Evolutionary conservation across 2,113 vertebrate genomes (phyloP).

Genomic region (human): DNA sequence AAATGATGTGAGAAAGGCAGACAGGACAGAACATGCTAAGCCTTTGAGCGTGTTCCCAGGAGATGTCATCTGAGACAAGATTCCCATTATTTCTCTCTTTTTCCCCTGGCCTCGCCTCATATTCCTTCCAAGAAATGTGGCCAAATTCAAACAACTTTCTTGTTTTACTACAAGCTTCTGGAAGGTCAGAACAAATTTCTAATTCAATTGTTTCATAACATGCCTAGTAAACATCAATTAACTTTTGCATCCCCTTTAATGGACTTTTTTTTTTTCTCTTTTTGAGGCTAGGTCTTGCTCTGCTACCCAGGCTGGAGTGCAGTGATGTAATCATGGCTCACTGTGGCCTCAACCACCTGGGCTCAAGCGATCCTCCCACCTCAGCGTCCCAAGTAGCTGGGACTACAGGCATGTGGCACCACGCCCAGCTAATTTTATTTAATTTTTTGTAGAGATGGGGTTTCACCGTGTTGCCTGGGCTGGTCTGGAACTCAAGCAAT

Average conservation of each 20-base stretch:
- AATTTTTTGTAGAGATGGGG: too few relatives aligned
- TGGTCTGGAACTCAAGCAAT: too few relatives aligned
- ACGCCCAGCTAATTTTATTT: too few relatives aligned
- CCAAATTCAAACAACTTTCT: conserved; percentile 14
- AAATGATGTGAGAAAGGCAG: not conserved
- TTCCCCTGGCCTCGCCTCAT: not conserved
- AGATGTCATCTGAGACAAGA: not conserved
- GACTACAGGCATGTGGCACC: too few relatives aligned
- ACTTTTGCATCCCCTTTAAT: not conserved
- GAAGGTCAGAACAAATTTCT: conserved; percentile 11
- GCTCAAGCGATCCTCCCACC: too few relatives aligned
- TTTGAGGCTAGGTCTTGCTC: too few relatives aligned
- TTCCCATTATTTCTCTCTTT: not conserved
- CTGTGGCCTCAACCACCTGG: too few relatives aligned
- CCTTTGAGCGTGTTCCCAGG: not conserved
- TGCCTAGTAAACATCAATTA: not conserved
- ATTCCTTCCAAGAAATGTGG: not conserved
- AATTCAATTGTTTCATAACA: not conserved
- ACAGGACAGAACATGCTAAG: not conserved
- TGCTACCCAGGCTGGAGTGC: too few relatives aligned
- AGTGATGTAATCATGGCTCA: too few relatives aligned
- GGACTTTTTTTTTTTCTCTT: not conserved
- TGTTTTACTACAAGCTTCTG: not conserved
- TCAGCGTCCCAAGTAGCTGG: too few relatives aligned
- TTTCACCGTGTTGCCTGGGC: too few relatives aligned